These are phyloP conservation scores for Callipepla californica DNA, from an alignment of 2,113 vertebrate genomes.

Conservation along the genomic window DNA sequence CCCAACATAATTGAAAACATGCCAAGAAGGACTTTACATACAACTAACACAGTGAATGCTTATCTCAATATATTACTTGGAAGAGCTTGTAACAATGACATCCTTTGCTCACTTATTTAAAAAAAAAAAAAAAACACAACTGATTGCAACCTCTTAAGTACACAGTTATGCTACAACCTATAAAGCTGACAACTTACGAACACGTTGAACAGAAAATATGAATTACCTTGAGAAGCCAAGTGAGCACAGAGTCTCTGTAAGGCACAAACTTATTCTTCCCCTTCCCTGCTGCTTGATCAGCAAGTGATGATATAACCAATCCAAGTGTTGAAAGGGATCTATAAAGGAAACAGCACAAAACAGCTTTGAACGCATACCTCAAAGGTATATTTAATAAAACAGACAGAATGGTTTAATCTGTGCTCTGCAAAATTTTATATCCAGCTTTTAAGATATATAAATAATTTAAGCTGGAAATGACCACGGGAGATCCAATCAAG, in stretches of 20 bases:
- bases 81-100: background rate
- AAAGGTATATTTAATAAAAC: background rate
- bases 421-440: background rate
- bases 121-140: background rate
- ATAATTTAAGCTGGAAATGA: background rate
- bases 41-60: background rate
- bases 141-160: background rate
- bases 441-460: background rate
- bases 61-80: background rate
- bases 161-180: background rate
- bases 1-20: background rate
- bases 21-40: background rate
- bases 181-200: background rate
- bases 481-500: background rate
- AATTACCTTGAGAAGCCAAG: conserved; percentile 97
- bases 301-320: conserved; percentile 96
- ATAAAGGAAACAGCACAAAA: conserved; percentile 32
- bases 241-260: conserved; percentile 98
- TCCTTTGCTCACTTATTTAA: background rate
- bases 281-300: conserved; percentile 96
- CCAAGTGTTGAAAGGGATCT: conserved; percentile 97
- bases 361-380: background rate
- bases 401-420: background rate
- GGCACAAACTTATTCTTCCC: conserved; percentile 97
- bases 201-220: background rate